phyloP scores from a whole-genome alignment of 2,113 vertebrate genomes.

The Artemisiospiza belli region DNA sequence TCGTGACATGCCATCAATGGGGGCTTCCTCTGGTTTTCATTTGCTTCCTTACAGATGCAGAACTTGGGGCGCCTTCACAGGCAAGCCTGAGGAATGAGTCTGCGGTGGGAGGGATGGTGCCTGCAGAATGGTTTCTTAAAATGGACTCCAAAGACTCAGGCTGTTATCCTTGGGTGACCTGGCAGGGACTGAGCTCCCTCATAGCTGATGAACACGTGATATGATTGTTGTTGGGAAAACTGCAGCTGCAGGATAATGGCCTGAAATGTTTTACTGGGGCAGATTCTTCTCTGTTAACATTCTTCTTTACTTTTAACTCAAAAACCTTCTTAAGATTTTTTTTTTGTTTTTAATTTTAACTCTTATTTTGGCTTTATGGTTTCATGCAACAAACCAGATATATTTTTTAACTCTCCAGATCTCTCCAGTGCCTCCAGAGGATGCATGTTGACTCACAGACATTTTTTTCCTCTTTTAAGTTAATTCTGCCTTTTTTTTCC shows the following conservation, averaged over 20 bases:
- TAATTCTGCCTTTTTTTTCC: neutral
- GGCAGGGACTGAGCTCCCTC: neutral
- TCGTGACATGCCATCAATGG: neutral
- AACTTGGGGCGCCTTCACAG: neutral
- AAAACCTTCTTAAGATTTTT: neutral
- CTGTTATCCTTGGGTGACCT: constrained; percentile 60
- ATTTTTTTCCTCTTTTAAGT: neutral
- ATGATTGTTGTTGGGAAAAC: neutral
- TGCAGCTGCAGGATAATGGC: neutral
- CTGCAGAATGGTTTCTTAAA: constrained; percentile 30
- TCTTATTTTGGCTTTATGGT: neutral
- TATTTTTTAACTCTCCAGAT: neutral
- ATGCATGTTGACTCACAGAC: constrained; percentile 8
- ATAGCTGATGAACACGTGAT: neutral
- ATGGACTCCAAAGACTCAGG: neutral
- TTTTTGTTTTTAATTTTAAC: neutral
- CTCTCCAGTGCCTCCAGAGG: constrained; percentile 13
- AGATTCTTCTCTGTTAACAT: neutral
- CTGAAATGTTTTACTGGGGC: neutral
- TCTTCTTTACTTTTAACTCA: constrained; percentile 1
- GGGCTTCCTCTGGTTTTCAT: constrained; percentile 44
- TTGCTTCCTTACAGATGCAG: constrained; percentile 40
- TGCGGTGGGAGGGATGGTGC: neutral
- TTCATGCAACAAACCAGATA: neutral
- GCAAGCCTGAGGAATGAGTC: constrained; percentile 21